Conservation (phyloP, 2,113 vertebrate genomes). For the Colinus virginianus region DNA sequence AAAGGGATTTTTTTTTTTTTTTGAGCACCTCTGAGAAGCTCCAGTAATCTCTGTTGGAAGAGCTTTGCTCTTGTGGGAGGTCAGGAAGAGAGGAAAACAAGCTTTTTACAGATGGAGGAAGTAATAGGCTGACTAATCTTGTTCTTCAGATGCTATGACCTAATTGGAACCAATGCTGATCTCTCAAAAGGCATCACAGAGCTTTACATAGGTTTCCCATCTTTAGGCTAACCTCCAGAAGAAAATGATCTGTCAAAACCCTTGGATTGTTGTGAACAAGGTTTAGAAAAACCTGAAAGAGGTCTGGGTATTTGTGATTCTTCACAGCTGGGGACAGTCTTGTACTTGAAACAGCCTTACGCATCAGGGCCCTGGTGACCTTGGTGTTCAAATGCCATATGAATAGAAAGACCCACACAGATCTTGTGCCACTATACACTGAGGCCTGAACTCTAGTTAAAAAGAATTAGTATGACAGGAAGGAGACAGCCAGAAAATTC, state of each 20-base stretch:
- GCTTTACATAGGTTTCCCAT: neutral
- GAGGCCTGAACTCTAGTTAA: neutral
- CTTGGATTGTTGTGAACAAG: neutral
- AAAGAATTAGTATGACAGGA: accelerated
- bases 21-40: neutral
- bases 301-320: neutral
- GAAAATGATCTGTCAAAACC: accelerated
- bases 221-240: neutral
- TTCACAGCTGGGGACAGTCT: accelerated
- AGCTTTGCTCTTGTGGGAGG: neutral
- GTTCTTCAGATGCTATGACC: neutral
- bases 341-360: neutral
- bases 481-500: neutral
- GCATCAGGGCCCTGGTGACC: accelerated
- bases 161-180: neutral
- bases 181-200: neutral
- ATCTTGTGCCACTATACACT: neutral
- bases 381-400: neutral
- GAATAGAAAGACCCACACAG: neutral
- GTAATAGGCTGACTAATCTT: neutral
- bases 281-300: neutral
- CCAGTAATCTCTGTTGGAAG: neutral
- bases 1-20: neutral
- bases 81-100: neutral
- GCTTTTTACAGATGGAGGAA: neutral